These are phyloP conservation scores for Epinephelus cyanopodus DNA, from an alignment of 2,113 vertebrate species.

Conservation along the genomic window DNA sequence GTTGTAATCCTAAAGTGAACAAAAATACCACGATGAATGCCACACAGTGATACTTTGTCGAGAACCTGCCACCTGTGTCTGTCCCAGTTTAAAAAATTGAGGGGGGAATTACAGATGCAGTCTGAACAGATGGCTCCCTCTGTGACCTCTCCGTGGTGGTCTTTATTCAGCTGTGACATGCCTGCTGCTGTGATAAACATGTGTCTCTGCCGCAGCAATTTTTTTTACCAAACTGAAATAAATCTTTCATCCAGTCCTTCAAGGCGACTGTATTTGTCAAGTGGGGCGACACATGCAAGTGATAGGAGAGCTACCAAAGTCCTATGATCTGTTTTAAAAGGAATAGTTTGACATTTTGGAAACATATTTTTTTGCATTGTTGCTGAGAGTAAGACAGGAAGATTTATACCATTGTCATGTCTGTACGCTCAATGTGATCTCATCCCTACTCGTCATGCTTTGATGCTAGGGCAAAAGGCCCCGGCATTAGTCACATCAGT, in stretches of 20 bases:
- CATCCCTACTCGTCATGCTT: too few relatives aligned
- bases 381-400: too few relatives aligned
- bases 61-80: constrained; percentile 22
- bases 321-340: too few relatives aligned
- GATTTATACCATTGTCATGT: too few relatives aligned
- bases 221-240: not conserved
- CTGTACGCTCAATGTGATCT: too few relatives aligned
- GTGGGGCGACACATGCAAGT: not conserved
- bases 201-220: not conserved
- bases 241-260: not conserved
- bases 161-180: constrained; percentile 23
- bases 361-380: too few relatives aligned
- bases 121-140: constrained; percentile 34
- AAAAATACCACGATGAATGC: not conserved
- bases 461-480: too few relatives aligned
- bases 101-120: constrained; percentile 16
- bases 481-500: too few relatives aligned
- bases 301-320: not conserved
- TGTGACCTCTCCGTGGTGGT: constrained; percentile 26
- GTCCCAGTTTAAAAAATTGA: not conserved
- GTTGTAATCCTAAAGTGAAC: not conserved
- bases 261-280: not conserved
- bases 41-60: constrained; percentile 9
- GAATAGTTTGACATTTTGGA: too few relatives aligned
- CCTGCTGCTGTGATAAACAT: constrained; percentile 30